Percentiles rank a stretch among this genome's conserved stretches.
Evolutionary conservation across 1,140 invertebrate genomes (phyloP).

Genomic region (Telenomus remus): DNA sequence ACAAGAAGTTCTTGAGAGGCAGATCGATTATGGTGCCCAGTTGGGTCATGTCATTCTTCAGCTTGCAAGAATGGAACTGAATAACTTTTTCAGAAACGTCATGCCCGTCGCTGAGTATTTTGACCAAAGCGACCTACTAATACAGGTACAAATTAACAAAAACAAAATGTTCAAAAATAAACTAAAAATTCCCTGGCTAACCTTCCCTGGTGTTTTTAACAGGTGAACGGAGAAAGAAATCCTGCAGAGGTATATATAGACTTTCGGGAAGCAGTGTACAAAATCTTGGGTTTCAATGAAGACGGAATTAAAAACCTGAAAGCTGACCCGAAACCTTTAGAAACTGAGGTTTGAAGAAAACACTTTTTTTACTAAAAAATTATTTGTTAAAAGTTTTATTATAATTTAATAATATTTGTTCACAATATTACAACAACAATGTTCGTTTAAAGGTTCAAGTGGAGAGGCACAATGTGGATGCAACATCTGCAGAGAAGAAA

Average conservation of each 20-base stretch:
- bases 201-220: neutral
- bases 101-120: constrained; percentile 93
- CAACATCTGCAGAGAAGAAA: constrained; percentile 49
- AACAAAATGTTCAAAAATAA: neutral
- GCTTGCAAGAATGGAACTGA: constrained; percentile 89
- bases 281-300: constrained; percentile 81
- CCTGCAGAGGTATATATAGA: constrained; percentile 88
- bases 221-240: constrained; percentile 89
- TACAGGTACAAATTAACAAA: constrained; percentile 80
- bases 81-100: constrained; percentile 91
- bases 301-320: constrained; percentile 62
- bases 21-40: constrained; percentile 92
- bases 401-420: too few species aligned
- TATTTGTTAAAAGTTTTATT: too few species aligned
- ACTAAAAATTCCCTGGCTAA: too few species aligned
- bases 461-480: constrained; percentile 59
- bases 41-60: constrained; percentile 90
- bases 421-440: too few species aligned
- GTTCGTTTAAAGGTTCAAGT: constrained; percentile 59
- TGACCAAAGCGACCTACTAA: constrained; percentile 88
- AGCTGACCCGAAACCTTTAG: constrained; percentile 50
- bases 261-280: constrained; percentile 83
- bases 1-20: constrained; percentile 87
- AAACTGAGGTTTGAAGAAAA: constrained; percentile 65
- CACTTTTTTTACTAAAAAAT: neutral